phyloP scores from a whole-genome alignment of 2,888 invertebrate genomes.

The Eumacrocentrus americanus region DNA sequence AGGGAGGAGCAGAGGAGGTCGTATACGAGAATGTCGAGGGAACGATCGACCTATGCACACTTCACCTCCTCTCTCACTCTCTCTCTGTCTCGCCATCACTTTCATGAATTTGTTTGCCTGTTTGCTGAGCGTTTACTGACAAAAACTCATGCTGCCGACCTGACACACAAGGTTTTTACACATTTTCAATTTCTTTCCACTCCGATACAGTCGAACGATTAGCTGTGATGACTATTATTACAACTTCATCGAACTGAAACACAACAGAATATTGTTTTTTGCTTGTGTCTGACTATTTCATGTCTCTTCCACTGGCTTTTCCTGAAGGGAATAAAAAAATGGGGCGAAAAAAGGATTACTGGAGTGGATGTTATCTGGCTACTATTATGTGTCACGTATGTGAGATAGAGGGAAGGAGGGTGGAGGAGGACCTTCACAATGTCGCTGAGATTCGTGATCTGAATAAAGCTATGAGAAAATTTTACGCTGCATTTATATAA shows the following conservation, averaged over 20 bases:
- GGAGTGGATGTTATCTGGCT: not conserved
- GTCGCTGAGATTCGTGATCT: constrained; percentile 14
- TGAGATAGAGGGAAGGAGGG: not conserved
- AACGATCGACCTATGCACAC: constrained; percentile 13
- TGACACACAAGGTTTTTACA: not conserved
- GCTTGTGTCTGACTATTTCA: not conserved
- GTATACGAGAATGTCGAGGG: constrained; percentile 13
- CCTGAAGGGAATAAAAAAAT: not conserved
- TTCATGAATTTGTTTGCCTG: constrained; percentile 22
- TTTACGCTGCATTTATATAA: constrained; percentile 3
- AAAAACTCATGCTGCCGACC: not conserved
- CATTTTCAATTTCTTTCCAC: not conserved
- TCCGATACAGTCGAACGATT: not conserved
- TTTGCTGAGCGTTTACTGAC: constrained; percentile 7
- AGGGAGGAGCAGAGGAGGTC: not conserved
- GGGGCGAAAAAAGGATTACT: not conserved
- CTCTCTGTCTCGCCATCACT: constrained; percentile 8
- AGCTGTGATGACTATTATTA: not conserved
- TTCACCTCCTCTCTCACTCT: not conserved
- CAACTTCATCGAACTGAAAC: not conserved
- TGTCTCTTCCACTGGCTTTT: not conserved
- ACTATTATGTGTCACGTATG: not conserved
- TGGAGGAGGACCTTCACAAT: too few relatives aligned
- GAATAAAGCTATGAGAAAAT: constrained; percentile 10
- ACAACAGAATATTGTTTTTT: not conserved